A percentile compares a stretch with the other conserved stretches of the same genome.
Evolutionary conservation across 2,888 invertebrate species (phyloP).

Genomic region (Uloborus plumipes): DNA sequence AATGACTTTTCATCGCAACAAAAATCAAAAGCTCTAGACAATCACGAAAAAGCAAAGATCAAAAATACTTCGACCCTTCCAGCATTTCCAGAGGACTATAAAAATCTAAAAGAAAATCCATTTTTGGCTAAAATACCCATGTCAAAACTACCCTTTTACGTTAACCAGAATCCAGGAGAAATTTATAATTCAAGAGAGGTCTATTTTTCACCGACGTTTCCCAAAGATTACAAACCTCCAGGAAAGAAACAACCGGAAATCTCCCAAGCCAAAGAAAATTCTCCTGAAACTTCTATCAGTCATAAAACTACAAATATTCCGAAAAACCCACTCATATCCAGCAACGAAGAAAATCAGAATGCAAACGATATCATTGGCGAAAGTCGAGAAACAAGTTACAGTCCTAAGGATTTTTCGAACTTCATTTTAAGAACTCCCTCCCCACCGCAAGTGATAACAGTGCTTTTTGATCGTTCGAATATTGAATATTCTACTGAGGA

Average conservation of each 20-base stretch:
- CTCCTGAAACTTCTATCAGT: background rate
- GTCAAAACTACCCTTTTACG: no score
- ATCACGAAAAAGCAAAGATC: background rate
- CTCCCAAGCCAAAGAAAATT: background rate
- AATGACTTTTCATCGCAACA: background rate
- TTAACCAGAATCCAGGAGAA: no score
- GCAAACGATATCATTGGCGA: background rate
- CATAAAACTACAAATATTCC: background rate
- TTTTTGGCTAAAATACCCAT: background rate
- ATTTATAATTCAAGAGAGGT: no score
- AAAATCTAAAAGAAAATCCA: background rate
- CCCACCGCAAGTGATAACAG: slow-evolving; percentile 28
- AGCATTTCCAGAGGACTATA: background rate
- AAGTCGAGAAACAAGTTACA: background rate
- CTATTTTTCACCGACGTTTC: no score
- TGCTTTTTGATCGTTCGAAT: slow-evolving; percentile 5
- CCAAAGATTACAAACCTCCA: background rate
- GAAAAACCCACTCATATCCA: background rate
- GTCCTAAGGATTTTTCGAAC: slow-evolving; percentile 12
- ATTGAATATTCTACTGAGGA: background rate
- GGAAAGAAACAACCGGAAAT: background rate
- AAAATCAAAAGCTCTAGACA: background rate
- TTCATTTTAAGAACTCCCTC: slow-evolving; percentile 7
- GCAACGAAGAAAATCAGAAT: slow-evolving; percentile 2
- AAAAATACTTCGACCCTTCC: background rate